Evolutionary conservation across 1,140 invertebrate genomes (phyloP), one percentile per base, ranked within the genome.

Genomic region (Reticulitermes speratus): DNA sequence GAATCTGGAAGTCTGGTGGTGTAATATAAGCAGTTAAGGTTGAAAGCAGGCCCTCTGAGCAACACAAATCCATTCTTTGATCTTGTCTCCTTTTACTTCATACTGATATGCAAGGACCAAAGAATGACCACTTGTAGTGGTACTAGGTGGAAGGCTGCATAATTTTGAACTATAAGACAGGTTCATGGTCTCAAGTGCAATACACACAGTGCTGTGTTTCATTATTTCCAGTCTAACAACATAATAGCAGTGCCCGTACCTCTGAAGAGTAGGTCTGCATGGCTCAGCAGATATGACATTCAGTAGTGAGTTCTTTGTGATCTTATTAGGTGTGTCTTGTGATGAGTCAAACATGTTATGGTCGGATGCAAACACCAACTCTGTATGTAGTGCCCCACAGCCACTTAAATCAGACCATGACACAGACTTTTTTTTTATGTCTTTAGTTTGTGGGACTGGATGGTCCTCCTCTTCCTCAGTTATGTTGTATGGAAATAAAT

Each of bases 361-460:
- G 12, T 75, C 65, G 7, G 65, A 75, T 75, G 65, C 25, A 30
- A 75, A 75, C 65, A 75, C 84, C 30, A 86, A 83, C 81, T 86
- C 85, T n/a, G 85, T 86, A 55, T 86, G 85, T n/a, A 86, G 85
- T 81, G 75, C 48, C 25, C 85, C 85, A 30, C 44, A 83, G 16
- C 85, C 85, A 55, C 85, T 82, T 44, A 86, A 38, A 44, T 86
- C 85, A 48, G 85, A 81, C 85, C 85, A 86, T 19, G 85, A 86
- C 12, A 86, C 85, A 45, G 81, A 86, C 59, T 86, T 86, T 45
- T 86, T 86, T n/a, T 52, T 86, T 3, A 45, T 86, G 21, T 52
- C 38, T 25, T 59, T 84, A n/a, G n/a, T 38, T 84, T n/a, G 3
- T 32, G 25, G 25, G n/a, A 75, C 65, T 25, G n/a, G n/a, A n/a